phyloP scores from a whole-genome alignment of 2,888 invertebrate genomes.

The Notodonta ziczac region DNA sequence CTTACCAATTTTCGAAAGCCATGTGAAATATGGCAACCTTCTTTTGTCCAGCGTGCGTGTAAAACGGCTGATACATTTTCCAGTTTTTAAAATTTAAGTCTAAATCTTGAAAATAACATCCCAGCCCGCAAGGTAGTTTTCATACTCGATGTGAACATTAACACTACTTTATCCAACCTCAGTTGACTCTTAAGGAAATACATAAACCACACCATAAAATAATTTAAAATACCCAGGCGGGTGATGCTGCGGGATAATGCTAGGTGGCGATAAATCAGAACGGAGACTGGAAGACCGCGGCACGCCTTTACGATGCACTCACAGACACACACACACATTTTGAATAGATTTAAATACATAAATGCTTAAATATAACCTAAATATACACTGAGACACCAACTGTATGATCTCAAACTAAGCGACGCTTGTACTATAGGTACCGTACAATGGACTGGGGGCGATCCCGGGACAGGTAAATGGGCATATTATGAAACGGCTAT shows the following conservation, averaged over 20 bases:
- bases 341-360: conserved; percentile 19
- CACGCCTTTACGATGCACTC: conserved; percentile 44
- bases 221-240: conserved; percentile 49
- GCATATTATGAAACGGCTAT: too few species aligned
- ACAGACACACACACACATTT: conserved; percentile 19
- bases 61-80: too few species aligned
- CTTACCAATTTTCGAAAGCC: too few species aligned
- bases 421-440: too few species aligned
- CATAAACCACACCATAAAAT: conserved; percentile 48
- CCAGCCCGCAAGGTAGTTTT: conserved; percentile 20
- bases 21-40: too few species aligned
- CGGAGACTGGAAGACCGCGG: conserved; percentile 11
- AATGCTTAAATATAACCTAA: too few species aligned
- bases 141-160: conserved; percentile 36
- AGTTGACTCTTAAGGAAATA: conserved; percentile 41
- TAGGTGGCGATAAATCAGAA: conserved; percentile 48
- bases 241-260: conserved; percentile 43
- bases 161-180: conserved; percentile 30
- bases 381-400: too few species aligned
- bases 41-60: too few species aligned
- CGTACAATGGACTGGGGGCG: too few species aligned
- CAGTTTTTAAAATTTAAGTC: neutral
- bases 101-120: neutral
- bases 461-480: too few species aligned
- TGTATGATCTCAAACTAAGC: too few species aligned